Evolutionary conservation across 2,888 invertebrate genomes (phyloP).

Genomic region (Leucozona laternaria): DNA sequence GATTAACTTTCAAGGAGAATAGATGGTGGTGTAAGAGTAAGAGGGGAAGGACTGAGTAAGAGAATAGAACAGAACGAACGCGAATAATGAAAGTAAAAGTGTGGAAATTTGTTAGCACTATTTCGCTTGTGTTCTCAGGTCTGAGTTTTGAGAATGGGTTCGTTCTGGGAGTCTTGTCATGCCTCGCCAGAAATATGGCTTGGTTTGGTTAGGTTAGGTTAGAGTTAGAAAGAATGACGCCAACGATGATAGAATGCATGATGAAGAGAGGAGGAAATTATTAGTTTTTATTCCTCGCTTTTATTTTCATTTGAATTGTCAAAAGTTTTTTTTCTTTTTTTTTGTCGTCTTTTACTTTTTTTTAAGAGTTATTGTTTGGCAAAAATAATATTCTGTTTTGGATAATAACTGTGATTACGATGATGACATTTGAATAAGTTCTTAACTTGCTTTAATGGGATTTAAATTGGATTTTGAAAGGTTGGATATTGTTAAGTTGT

Average conservation of each 20-base stretch:
- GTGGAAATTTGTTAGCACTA: slow-evolving; percentile 62
- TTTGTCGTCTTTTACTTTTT: not conserved
- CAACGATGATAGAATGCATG: slow-evolving; percentile 3
- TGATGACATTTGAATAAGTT: slow-evolving; percentile 67
- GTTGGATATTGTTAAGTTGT: slow-evolving; percentile 19
- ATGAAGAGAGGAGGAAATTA: slow-evolving; percentile 37
- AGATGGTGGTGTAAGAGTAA: not conserved
- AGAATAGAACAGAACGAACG: slow-evolving; percentile 38
- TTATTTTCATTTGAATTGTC: slow-evolving; percentile 67
- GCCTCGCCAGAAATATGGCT: not conserved
- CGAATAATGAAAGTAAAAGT: slow-evolving; percentile 71
- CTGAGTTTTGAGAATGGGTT: slow-evolving; percentile 3
- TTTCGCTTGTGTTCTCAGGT: not conserved
- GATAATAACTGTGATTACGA: slow-evolving; percentile 48
- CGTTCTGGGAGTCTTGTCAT: not conserved
- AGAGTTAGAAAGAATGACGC: not conserved
- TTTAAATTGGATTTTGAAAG: slow-evolving; percentile 57
- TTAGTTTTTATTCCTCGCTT: slow-evolving; percentile 55
- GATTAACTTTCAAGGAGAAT: slow-evolving; percentile 41
- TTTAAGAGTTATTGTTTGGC: slow-evolving; percentile 11
- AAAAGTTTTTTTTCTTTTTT: slow-evolving; percentile 45
- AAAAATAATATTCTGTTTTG: slow-evolving; percentile 30
- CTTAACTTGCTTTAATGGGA: slow-evolving; percentile 64
- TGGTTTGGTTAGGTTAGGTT: no score
- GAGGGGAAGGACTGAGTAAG: not conserved